phyloP scores from a whole-genome alignment of 2,113 vertebrate genomes.

The Apistogramma diplotaenia region DNA sequence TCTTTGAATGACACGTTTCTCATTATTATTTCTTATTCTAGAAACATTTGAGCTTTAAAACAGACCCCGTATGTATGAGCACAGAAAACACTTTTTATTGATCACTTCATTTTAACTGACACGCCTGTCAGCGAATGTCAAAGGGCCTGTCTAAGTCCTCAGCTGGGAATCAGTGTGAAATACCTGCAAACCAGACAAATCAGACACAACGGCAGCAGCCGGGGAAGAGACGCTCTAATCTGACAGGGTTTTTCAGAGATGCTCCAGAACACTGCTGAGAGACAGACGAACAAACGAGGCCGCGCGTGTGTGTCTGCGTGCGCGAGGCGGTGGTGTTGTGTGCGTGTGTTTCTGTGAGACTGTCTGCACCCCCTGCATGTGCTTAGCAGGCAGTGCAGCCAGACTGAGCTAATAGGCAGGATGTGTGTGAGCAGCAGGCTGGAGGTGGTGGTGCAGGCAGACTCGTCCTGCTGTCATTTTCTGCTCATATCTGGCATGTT shows the following conservation, averaged over 20 bases:
- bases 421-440: slow-evolving; percentile 46
- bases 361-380: slow-evolving; percentile 31
- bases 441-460: slow-evolving; percentile 30
- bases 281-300: neutral
- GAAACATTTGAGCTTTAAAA: neutral
- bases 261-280: slow-evolving; percentile 17
- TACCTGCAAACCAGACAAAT: slow-evolving; percentile 6
- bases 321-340: neutral
- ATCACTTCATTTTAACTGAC: slow-evolving; percentile 11
- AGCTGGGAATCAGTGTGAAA: slow-evolving; percentile 29
- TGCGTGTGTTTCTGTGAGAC: neutral
- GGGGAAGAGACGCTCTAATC: slow-evolving; percentile 6
- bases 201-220: neutral
- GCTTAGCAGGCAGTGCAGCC: slow-evolving; percentile 29
- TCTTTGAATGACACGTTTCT: too few species aligned
- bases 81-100: slow-evolving; percentile 1
- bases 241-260: slow-evolving; percentile 14
- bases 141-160: slow-evolving; percentile 1
- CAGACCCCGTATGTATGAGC: neutral
- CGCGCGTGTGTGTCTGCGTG: neutral
- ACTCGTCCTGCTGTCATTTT: slow-evolving; percentile 52
- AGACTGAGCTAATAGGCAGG: slow-evolving; percentile 44
- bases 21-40: neutral
- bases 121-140: slow-evolving; percentile 37
- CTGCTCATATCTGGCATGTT: slow-evolving; percentile 46